These are phyloP conservation scores for Scaptomyza reducta DNA, from an alignment of 2,888 invertebrate species.

Conservation along the genomic window DNA sequence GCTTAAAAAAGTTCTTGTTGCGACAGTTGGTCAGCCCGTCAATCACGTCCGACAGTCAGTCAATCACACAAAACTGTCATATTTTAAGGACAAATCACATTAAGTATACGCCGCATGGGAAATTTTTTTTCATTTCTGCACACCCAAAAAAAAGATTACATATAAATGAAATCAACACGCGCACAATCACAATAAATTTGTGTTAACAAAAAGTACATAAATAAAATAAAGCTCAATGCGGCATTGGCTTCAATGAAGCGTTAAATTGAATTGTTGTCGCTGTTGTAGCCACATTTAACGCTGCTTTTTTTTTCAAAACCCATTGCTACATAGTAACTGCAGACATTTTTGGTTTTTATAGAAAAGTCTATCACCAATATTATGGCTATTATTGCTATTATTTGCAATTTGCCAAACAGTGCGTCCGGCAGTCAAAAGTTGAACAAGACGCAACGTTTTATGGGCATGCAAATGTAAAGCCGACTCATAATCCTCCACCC, in stretches of 20 bases:
- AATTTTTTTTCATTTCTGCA: conserved; percentile 1
- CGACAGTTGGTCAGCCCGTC: conserved; percentile 48
- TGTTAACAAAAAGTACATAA: conserved; percentile 9
- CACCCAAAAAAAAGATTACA: conserved; percentile 3
- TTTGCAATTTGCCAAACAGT: conserved; percentile 70
- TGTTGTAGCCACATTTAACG: conserved; percentile 57
- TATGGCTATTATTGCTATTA: conserved; percentile 66
- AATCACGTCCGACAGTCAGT: conserved; percentile 5
- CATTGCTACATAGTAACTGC: conserved; percentile 17
- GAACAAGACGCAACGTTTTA: conserved; percentile 43
- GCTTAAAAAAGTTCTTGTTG: conserved; percentile 13
- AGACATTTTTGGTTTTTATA: conserved; percentile 22
- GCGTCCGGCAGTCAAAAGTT: conserved; percentile 26
- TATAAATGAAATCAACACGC: conserved; percentile 32
- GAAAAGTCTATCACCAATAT: conserved; percentile 21
- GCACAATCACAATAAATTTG: conserved; percentile 25
- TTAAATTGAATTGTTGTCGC: conserved; percentile 77
- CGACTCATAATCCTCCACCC: conserved; percentile 1
- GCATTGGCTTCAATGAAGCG: conserved; percentile 62
- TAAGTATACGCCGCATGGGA: conserved; percentile 29
- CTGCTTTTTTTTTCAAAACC: neutral
- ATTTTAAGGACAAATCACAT: conserved; percentile 17
- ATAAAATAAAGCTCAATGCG: conserved; percentile 33
- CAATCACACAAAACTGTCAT: conserved; percentile 31
- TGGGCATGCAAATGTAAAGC: conserved; percentile 54